Percentiles rank a stretch among this genome's conserved stretches.
Conservation (phyloP, 2,797 vertebrate genomes). For the Bradypus variegatus region DNA sequence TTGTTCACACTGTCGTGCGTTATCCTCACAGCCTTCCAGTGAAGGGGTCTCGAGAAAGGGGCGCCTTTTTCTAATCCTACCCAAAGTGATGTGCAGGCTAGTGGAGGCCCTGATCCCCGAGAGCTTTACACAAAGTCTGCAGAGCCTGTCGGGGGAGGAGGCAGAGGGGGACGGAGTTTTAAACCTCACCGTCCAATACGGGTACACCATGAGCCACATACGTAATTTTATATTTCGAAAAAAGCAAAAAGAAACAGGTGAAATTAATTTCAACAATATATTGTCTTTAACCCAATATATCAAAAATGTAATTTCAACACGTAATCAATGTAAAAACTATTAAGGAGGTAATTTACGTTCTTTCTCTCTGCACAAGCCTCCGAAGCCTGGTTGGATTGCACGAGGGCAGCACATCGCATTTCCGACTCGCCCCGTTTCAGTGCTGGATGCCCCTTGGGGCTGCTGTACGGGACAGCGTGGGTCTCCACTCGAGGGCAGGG, state of each 20-base stretch:
- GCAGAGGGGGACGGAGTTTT: fast-evolving
- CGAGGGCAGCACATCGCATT: fast-evolving
- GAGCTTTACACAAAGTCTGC: background rate
- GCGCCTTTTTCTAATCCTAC: background rate
- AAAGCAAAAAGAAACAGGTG: background rate
- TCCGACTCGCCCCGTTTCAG: too few species aligned
- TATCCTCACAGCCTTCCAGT: background rate
- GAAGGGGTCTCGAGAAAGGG: background rate
- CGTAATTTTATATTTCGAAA: background rate
- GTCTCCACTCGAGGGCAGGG: background rate
- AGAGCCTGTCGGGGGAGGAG: background rate
- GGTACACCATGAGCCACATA: fast-evolving
- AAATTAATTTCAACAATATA: background rate
- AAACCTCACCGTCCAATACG: background rate
- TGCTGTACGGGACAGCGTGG: too few species aligned
- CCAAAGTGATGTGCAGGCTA: too few species aligned
- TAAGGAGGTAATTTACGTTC: fast-evolving
- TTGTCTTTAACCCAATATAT: background rate
- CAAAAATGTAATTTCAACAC: background rate
- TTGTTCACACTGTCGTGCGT: fast-evolving
- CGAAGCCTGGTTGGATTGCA: background rate
- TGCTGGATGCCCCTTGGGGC: fast-evolving
- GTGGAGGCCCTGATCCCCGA: background rate
- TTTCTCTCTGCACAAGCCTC: background rate
- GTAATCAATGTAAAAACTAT: background rate